phyloP scores from a whole-genome alignment of 2,888 invertebrate genomes.

The Spisula subtruncata region DNA sequence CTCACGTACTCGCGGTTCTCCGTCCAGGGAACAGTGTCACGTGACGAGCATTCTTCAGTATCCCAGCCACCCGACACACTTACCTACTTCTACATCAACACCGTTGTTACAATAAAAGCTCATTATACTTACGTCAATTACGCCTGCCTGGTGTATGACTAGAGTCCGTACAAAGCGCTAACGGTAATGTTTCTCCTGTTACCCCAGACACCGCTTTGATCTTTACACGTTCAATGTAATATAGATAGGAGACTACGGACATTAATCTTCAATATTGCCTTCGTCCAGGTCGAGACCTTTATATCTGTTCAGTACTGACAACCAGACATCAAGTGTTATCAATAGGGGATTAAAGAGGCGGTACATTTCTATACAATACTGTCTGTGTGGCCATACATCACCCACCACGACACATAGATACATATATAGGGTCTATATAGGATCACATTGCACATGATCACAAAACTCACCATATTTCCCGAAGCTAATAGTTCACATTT shows the following conservation, averaged over 20 bases:
- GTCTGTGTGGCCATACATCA: neutral
- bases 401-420: neutral
- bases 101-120: neutral
- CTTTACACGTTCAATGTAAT: constrained; percentile 45
- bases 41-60: constrained; percentile 57
- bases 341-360: constrained; percentile 43
- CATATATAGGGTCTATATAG: neutral
- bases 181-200: constrained; percentile 30
- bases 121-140: constrained; percentile 6
- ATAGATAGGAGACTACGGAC: constrained; percentile 47
- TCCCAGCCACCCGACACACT: constrained; percentile 28
- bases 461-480: neutral
- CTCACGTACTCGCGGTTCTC: constrained; percentile 50
- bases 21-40: constrained; percentile 36
- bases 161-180: neutral
- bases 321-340: constrained; percentile 4
- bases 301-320: constrained; percentile 1
- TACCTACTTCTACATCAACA: constrained; percentile 19
- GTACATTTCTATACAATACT: neutral
- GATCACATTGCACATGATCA: neutral
- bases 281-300: constrained; percentile 33
- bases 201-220: constrained; percentile 50
- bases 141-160: neutral
- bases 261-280: constrained; percentile 49
- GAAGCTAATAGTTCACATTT: no score